A percentile compares a stretch with the other conserved stretches of the same genome.
phyloP scores from a whole-genome alignment of 2,888 invertebrate genomes.

The Macrophya annulata region DNA sequence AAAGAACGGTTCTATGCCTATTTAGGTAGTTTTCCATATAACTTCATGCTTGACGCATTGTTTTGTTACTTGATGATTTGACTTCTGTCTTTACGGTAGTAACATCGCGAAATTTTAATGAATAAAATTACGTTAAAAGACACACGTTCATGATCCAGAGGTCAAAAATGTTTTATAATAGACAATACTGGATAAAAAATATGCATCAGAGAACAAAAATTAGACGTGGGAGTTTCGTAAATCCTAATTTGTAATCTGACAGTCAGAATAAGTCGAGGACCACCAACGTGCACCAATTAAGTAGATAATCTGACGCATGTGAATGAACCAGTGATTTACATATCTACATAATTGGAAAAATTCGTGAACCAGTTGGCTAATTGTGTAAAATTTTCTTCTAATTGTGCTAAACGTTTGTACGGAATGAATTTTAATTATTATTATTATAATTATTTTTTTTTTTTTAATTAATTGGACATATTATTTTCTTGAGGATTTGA shows the following conservation, averaged over 20 bases:
- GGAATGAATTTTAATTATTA: too few species aligned
- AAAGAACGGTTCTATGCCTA: neutral
- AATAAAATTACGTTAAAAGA: neutral
- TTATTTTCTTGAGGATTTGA: neutral
- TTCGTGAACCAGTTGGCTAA: neutral
- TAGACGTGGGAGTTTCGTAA: conserved; percentile 38
- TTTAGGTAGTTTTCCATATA: neutral
- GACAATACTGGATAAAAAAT: neutral
- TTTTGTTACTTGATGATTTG: neutral
- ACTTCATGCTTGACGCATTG: neutral
- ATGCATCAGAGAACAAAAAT: neutral
- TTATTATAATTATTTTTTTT: neutral
- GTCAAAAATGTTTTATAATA: neutral
- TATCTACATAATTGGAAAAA: neutral
- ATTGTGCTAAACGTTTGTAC: neutral
- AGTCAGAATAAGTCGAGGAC: conserved; percentile 25
- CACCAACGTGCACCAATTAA: conserved; percentile 35
- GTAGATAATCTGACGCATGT: conserved; percentile 17
- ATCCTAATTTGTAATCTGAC: conserved; percentile 44
- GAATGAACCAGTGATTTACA: neutral
- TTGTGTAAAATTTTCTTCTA: neutral
- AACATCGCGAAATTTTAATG: neutral
- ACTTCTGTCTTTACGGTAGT: neutral
- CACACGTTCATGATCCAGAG: neutral
- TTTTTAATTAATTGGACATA: neutral